A percentile compares a stretch with the other conserved stretches of the same genome.
Evolutionary conservation across 2,113 vertebrate genomes (phyloP).

Genomic region (Colius striatus): DNA sequence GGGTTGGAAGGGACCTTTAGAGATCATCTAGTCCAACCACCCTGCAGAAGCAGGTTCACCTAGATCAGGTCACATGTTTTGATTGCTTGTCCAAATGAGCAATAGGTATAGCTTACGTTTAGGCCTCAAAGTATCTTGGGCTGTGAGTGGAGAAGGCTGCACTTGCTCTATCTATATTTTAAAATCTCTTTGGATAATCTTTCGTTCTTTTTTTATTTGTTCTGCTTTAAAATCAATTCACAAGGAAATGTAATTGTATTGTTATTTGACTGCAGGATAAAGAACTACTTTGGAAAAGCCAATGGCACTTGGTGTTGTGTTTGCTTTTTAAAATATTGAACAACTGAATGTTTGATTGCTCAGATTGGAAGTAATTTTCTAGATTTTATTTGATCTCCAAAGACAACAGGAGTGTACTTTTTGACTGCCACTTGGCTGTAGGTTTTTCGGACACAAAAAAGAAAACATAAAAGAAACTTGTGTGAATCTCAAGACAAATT

Average conservation of each 20-base stretch:
- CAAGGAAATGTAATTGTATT: background rate
- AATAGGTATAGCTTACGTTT: background rate
- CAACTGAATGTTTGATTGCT: slow-evolving; percentile 14
- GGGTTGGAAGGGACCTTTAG: no score
- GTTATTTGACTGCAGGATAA: background rate
- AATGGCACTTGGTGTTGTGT: background rate
- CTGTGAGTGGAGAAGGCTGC: background rate
- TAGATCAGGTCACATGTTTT: no score
- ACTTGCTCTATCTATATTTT: background rate
- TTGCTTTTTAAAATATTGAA: slow-evolving; percentile 29
- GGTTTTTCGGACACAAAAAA: background rate
- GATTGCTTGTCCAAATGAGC: background rate
- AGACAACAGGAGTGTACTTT: background rate
- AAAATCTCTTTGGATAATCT: background rate
- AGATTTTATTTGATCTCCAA: slow-evolving; percentile 33
- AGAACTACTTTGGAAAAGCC: background rate
- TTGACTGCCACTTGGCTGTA: background rate
- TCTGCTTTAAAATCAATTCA: background rate
- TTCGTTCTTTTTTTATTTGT: background rate
- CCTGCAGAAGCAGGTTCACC: no score
- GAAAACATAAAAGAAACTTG: background rate
- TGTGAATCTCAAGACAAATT: background rate
- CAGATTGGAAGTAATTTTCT: slow-evolving; percentile 30
- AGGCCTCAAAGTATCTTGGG: background rate
- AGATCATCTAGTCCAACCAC: no score